These are phyloP conservation scores for Oreonectes daqikongensis DNA, from an alignment of 2,797 vertebrate species.

Conservation along the genomic window DNA sequence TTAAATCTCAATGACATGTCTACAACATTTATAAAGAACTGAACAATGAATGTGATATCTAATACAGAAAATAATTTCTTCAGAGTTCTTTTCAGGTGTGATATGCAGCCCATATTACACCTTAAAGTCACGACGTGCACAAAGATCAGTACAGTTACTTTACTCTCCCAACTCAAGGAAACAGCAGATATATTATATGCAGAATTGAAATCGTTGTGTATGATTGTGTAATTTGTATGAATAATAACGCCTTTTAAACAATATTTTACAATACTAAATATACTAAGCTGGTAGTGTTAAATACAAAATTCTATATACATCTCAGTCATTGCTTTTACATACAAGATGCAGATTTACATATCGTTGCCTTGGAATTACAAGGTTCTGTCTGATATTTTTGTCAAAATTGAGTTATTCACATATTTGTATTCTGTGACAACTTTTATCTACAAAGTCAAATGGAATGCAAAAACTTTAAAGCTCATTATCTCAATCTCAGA, in stretches of 20 bases:
- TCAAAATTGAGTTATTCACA: no score
- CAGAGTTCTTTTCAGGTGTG: no score
- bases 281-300: constrained; percentile 38
- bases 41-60: not conserved
- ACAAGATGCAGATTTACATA: constrained; percentile 13
- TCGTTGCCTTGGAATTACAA: no score
- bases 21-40: not conserved
- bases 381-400: no score
- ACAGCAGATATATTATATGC: not conserved
- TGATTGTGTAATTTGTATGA: not conserved
- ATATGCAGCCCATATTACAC: not conserved
- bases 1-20: not conserved
- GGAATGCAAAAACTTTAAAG: no score
- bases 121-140: not conserved
- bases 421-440: no score
- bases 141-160: not conserved
- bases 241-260: not conserved
- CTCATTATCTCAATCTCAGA: no score
- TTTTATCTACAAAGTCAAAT: no score
- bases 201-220: not conserved
- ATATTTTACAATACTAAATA: constrained; percentile 33
- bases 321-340: constrained; percentile 26
- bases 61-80: constrained; percentile 8
- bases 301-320: constrained; percentile 44
- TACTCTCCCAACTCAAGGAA: not conserved